A percentile compares a stretch with the other conserved stretches of the same genome.
Conservation (phyloP, 2,797 vertebrate species). For the Ctenopoma kingsleyae region DNA sequence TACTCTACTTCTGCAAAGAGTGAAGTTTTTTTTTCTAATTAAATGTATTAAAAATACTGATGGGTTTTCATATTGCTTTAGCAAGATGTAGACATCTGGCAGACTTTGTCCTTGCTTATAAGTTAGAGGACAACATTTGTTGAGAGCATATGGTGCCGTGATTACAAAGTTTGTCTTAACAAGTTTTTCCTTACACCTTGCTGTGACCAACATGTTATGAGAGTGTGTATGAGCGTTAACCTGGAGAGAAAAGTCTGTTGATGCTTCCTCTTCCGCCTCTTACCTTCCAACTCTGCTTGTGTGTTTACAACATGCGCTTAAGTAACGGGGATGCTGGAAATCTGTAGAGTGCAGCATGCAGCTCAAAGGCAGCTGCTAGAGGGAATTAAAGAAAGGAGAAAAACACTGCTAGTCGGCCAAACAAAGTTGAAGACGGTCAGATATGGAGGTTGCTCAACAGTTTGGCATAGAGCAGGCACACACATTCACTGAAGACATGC, state of each 20-base stretch:
- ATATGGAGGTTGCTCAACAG: background rate
- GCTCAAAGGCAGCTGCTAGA: background rate
- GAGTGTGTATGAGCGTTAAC: conserved; percentile 5
- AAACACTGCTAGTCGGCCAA: background rate
- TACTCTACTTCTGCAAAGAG: too few species aligned
- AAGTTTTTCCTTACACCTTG: conserved; percentile 1
- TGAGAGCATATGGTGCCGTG: conserved; percentile 20
- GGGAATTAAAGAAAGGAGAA: background rate
- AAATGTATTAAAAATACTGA: background rate
- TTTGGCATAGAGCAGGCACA: background rate
- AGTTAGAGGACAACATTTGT: background rate
- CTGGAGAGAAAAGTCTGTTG: conserved; percentile 23
- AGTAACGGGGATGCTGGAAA: conserved; percentile 16
- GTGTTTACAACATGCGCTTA: background rate
- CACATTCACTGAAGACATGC: background rate
- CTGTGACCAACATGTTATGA: conserved; percentile 14
- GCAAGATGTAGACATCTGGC: conserved; percentile 13
- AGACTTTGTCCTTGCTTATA: background rate
- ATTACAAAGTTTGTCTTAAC: conserved; percentile 10
- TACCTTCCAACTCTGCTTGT: background rate
- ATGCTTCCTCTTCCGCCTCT: conserved; percentile 3
- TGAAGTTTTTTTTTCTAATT: too few species aligned
- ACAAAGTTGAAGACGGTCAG: background rate
- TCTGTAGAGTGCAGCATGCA: background rate
- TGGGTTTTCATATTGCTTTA: background rate